Base-by-base conservation (phyloP, 2,888 invertebrate species). In the Nematopogon swammerdamellus region DNA sequence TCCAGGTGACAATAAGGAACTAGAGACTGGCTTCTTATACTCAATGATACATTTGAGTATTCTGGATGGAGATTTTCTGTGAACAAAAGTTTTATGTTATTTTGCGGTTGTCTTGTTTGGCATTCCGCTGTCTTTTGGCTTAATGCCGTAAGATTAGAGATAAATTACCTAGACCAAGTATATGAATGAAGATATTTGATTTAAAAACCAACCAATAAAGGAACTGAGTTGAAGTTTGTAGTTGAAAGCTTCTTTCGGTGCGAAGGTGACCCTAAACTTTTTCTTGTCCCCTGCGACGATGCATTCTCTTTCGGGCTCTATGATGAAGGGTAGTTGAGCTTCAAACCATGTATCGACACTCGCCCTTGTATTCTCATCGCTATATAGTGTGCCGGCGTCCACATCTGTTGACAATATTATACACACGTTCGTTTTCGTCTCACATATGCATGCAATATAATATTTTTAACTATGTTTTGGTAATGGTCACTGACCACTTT, bases 1-100 rank as follows among this genome's bases (percentile, higher is more conserved):
- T 88, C 87, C 57, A 90, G 84, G 62, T 89, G 88, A 58, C 85
- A 88, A 57, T 85, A 84, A 0, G 89, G 88, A 53, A 88, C 72
- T 48, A 87, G 59, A 53, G 88, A 85, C 57, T 80, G 82, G 0
- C 81, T 89, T 44, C 63, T 67, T 43, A 88, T 64, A 42, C 68
- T 65, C 30, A 83, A 82, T 19, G 68, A 56, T 48, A 83, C 64
- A 58, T 84, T 83, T 53, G 75, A 70, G 49, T 86, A 81, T 42
- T 74, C 74, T 36, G 84, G 82, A 53, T 69, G 72, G 42, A 85
- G 66, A 56, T 77, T 73, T 49, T 82, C 82, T 65, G 64, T 55
- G 58, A 56, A n/a, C n/a, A n/a, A n/a, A n/a, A n/a, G n/a, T n/a
- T n/a, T n/a, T n/a, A n/a, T n/a, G n/a, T n/a, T n/a, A n/a, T n/a